phyloP scores from a whole-genome alignment of 2,113 vertebrate species.

The Tachysurus fulvidraco region DNA sequence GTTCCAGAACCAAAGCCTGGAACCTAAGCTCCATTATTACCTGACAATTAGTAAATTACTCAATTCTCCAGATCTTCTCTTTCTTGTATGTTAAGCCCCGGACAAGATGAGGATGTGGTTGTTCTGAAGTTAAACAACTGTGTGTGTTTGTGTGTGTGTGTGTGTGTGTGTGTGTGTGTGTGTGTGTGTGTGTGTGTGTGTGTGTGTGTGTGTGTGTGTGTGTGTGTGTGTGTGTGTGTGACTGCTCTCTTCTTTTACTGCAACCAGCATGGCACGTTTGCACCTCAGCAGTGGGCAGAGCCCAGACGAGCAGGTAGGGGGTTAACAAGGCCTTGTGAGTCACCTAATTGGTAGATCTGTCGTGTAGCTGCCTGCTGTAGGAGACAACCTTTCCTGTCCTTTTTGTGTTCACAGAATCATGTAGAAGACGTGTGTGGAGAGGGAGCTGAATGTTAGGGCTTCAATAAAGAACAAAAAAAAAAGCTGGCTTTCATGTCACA shows the following conservation, averaged over 20 bases:
- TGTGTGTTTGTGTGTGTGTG: neutral
- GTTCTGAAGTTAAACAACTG: neutral
- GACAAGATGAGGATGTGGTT: neutral
- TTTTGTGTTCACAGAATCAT: conserved; percentile 34
- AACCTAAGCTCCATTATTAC: neutral
- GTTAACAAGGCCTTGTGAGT: conserved; percentile 46
- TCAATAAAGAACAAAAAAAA: neutral
- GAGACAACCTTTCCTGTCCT: conserved; percentile 38
- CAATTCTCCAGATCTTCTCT: conserved; percentile 6
- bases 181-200: neutral
- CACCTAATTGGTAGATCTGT: conserved; percentile 50
- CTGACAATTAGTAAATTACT: neutral
- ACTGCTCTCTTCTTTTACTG: neutral
- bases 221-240: neutral
- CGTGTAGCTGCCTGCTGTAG: conserved; percentile 38
- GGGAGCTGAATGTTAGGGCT: neutral
- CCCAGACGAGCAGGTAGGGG: conserved; percentile 36
- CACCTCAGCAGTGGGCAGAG: conserved; percentile 40
- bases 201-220: neutral
- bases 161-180: neutral
- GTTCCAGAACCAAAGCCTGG: neutral
- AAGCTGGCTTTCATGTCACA: conserved; percentile 4
- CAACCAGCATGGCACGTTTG: conserved; percentile 23
- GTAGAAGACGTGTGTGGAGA: conserved; percentile 13
- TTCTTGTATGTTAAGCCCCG: neutral